Evolutionary conservation across 2,113 vertebrate genomes (phyloP), one percentile per base, ranked within the genome.

Genomic region (Syrmaticus mikado): DNA sequence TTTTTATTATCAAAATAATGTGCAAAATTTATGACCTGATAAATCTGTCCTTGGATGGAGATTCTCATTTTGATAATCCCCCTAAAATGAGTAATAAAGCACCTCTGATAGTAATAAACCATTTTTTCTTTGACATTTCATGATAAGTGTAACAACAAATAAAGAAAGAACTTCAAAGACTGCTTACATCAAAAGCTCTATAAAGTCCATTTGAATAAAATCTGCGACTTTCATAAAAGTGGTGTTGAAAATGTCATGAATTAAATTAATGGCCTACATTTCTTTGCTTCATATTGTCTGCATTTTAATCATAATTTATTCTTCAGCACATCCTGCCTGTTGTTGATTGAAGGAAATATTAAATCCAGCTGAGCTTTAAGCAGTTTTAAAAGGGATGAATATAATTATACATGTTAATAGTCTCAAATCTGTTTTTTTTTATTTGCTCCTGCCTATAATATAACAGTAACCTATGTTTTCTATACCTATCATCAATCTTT

Each of bases 221-320:
- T 93, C 94, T 90, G 85, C 6, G 66, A 94, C 79, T 94, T 96
- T 82, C 93, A 93, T 93, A 96, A 95, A 96, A 94, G 52, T 95
- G 89, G 82, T 90, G 82, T 93, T 92, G 94, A 95, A 97, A 96
- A 96, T 97, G 94, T 96, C 93, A 97, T 96, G 91, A 96, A 96
- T 93, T 96, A 95, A 95, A 96, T 96, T 95, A 96, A 96, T 95
- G 89, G 85, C 90, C 81, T 91, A 89, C 83, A 86, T 93, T 73
- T 94, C 81, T 90, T 94, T 95, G 74, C 78, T 96, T 96, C 85
- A 79, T 94, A 93, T 92, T 97, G 95, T 92, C 96, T 96, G 41
- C 93, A 93, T 96, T 97, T 95, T 95, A 95, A 93, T 97, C 85
- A 89, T 95, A 95, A 95, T 94, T 96, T 97, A 96, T 97, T 97